Conservation (phyloP, 2,888 invertebrate species). For the Hesperia comma region DNA sequence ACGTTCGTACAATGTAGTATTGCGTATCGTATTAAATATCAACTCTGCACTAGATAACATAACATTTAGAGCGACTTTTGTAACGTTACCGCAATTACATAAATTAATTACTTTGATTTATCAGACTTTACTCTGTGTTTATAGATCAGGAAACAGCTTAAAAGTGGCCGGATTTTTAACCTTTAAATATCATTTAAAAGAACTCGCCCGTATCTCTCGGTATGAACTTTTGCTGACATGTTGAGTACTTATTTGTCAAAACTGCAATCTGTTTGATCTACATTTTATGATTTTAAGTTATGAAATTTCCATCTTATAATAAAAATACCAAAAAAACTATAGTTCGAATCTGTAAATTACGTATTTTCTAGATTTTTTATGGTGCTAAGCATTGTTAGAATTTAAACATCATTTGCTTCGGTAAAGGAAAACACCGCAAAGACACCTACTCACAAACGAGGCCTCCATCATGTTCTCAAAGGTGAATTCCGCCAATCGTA, state of each 20-base stretch:
- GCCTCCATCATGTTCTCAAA: too few relatives aligned
- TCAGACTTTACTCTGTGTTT: constrained; percentile 38
- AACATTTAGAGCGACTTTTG: constrained; percentile 28
- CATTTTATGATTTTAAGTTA: background rate
- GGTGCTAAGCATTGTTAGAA: too few relatives aligned
- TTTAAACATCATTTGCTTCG: too few relatives aligned
- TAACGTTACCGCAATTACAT: constrained; percentile 35
- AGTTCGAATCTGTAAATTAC: too few relatives aligned
- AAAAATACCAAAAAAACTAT: background rate
- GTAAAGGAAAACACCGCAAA: too few relatives aligned
- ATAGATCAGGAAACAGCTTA: constrained; percentile 44
- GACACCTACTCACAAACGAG: too few relatives aligned
- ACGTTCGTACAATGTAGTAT: constrained; percentile 27
- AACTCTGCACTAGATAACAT: constrained; percentile 3
- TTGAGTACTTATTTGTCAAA: constrained; percentile 8
- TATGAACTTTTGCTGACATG: constrained; percentile 13
- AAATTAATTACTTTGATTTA: constrained; percentile 37
- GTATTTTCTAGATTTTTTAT: too few relatives aligned
- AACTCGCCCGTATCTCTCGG: constrained; percentile 4
- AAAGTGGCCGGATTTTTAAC: constrained; percentile 43
- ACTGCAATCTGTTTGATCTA: constrained; percentile 3
- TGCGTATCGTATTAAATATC: constrained; percentile 18
- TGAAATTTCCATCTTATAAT: background rate
- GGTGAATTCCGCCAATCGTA: too few relatives aligned
- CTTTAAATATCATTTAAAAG: constrained; percentile 39